phyloP scores from a whole-genome alignment of 2,113 vertebrate genomes.

The Clinocottus analis region DNA sequence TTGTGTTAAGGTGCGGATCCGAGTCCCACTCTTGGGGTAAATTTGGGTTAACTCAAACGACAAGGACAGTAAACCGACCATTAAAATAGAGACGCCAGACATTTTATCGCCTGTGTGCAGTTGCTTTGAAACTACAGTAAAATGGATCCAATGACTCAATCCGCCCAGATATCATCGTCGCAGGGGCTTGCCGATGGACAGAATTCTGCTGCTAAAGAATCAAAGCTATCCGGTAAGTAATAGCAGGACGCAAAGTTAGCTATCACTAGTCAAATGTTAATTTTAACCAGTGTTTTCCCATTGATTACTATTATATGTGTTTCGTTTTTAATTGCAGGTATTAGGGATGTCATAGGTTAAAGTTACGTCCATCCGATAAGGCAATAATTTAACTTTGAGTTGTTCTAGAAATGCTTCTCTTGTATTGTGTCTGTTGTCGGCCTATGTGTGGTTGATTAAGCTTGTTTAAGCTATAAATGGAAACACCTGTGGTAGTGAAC shows the following conservation, averaged over 20 bases:
- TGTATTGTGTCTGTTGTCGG: neutral
- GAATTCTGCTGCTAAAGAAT: constrained; percentile 81
- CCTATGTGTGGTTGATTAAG: neutral
- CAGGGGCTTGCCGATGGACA: constrained; percentile 82
- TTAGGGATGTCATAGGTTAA: neutral
- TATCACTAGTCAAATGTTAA: accelerated
- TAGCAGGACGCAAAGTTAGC: neutral
- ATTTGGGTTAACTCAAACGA: constrained; percentile 53
- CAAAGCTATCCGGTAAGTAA: constrained; percentile 83
- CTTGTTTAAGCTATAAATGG: neutral
- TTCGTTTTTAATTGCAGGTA: neutral
- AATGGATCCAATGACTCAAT: constrained; percentile 86
- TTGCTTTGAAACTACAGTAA: constrained; percentile 51
- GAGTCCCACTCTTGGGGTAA: constrained; percentile 58
- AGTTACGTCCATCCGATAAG: constrained; percentile 1
- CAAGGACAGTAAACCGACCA: constrained; percentile 6
- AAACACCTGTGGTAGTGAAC: constrained; percentile 60
- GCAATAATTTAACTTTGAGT: neutral
- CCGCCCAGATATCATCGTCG: constrained; percentile 85
- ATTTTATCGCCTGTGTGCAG: constrained; percentile 36
- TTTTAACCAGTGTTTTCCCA: neutral
- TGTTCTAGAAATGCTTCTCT: neutral
- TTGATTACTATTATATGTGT: neutral
- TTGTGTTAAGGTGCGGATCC: constrained; percentile 45
- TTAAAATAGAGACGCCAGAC: constrained; percentile 5